Base-by-base conservation (phyloP, 1,140 invertebrate species). In the Drosophila repletoides region DNA sequence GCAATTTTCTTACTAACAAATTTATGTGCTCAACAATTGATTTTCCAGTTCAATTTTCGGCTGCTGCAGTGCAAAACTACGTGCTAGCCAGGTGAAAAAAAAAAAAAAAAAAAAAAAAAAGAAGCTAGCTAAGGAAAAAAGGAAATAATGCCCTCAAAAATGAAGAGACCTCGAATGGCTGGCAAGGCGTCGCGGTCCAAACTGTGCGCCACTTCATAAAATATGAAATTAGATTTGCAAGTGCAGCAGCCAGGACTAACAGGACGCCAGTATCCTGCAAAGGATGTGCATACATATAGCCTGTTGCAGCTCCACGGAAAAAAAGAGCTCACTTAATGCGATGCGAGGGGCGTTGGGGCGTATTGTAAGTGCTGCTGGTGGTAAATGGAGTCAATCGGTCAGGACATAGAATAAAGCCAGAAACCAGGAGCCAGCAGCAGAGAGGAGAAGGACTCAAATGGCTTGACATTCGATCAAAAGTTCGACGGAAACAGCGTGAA, bases 151-250 rank as follows among this genome's bases (percentile, higher is more conserved):
- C 43, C 7, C 52, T 15, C 17, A 41, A 51, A 67, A 60, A 43
- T 43, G 46, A 60, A 38, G 26, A 33, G 53, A 49, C 43, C n/a
- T 53, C 22, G 14, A 45, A 46, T 53, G 49, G 40, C 40, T 55
- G 17, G 15, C 33, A 24, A 46, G 38, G 53, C 21, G 38, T 40
- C 21, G 65, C 59, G 33, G 48, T 14, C 24, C 46, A 58, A 63
- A 55, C 52, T 12, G 38, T 63, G 59, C 69, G 61, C 55, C 79
- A 84, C 80, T 84, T 84, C 79, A 84, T 84, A 86, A 83, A 83
- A 83, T 83, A 83, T 83, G 79, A 83, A 83, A 83, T 83, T 83
- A 83, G 79, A 83, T 83, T 83, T 83, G 69, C 77, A 81, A 76
- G 46, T 67, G 48, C 56, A 49, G 72, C 76, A 68, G 63, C 49